Base-by-base conservation (phyloP, 2,888 invertebrate species). In the Drosophila mercatorum region DNA sequence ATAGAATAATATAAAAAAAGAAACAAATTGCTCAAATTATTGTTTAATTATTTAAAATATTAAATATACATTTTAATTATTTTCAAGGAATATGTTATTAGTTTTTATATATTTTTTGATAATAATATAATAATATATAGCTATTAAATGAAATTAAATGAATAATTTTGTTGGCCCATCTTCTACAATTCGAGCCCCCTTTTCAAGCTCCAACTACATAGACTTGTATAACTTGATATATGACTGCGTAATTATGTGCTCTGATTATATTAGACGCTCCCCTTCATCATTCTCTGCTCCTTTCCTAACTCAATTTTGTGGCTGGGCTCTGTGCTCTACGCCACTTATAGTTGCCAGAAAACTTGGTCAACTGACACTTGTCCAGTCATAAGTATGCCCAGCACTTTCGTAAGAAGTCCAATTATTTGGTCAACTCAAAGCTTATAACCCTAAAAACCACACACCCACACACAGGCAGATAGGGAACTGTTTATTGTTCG, bases 361-460 rank as follows among this genome's bases (percentile, higher is more conserved):
- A 87, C 65, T 72, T 72, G 58, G 61, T 66, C 56, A 70, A 67
- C 49, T 64, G 67, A 17, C 66, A 73, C 61, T 64, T 73, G 68
- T 38, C 56, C 59, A 43, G 59, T 36, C 63, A 46, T 51, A 51
- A 59, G 63, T 41, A 49, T 61, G 55, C 14, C 44, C 40, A 44
- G 51, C 46, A 52, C 65, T 64, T 63, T 72, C 55, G 52, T 66
- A 66, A 85, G 74, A 56, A 57, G 61, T 58, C 69, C 72, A 79
- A 85, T 82, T 83, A 79, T 77, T 76, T 88, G 88, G 74, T 74
- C 72, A 85, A 69, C 86, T 72, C 52, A 58, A 80, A 57, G 59
- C 44, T 62, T 17, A 53, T 66, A 81, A 62, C 69, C 68, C 63
- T 55, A 41, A 49, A 59, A 40, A 36, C 36, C 36, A 68, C 68